Conservation (phyloP, 2,888 invertebrate genomes). For the Operophtera brumata region DNA sequence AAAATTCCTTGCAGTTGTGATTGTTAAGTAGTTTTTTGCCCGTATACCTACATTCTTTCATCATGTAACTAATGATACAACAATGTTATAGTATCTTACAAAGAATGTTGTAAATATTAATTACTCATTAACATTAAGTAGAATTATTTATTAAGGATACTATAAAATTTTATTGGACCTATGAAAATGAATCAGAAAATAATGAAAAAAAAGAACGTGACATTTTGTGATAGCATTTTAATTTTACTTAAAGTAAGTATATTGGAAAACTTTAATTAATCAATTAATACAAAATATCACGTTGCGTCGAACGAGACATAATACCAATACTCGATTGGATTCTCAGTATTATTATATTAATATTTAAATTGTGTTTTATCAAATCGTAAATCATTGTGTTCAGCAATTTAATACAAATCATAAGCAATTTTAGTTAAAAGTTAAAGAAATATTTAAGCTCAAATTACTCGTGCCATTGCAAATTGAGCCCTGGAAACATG, state of each 20-base stretch:
- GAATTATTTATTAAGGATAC: constrained; percentile 70
- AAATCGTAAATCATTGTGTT: constrained; percentile 30
- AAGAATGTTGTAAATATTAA: constrained; percentile 75
- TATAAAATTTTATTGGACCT: constrained; percentile 60
- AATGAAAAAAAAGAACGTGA: constrained; percentile 44
- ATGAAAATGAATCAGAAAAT: constrained; percentile 48
- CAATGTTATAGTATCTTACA: constrained; percentile 66
- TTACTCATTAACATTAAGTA: constrained; percentile 71
- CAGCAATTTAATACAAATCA: constrained; percentile 13
- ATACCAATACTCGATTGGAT: constrained; percentile 30
- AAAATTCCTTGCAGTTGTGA: constrained; percentile 11
- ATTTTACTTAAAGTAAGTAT: constrained; percentile 1
- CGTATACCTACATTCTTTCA: constrained; percentile 19
- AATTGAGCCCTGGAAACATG: neutral
- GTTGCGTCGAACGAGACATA: constrained; percentile 1
- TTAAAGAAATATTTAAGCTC: constrained; percentile 33
- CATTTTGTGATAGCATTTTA: constrained; percentile 43
- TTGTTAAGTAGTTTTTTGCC: constrained; percentile 6
- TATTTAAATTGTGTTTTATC: constrained; percentile 46
- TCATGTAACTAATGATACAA: constrained; percentile 42
- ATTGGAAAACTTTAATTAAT: neutral
- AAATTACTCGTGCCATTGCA: constrained; percentile 35
- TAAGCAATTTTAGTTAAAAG: constrained; percentile 23
- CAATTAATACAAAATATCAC: constrained; percentile 43
- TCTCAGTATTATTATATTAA: constrained; percentile 62